Conservation (phyloP, 1,140 invertebrate species). For the Melipona quadrifasciata region DNA sequence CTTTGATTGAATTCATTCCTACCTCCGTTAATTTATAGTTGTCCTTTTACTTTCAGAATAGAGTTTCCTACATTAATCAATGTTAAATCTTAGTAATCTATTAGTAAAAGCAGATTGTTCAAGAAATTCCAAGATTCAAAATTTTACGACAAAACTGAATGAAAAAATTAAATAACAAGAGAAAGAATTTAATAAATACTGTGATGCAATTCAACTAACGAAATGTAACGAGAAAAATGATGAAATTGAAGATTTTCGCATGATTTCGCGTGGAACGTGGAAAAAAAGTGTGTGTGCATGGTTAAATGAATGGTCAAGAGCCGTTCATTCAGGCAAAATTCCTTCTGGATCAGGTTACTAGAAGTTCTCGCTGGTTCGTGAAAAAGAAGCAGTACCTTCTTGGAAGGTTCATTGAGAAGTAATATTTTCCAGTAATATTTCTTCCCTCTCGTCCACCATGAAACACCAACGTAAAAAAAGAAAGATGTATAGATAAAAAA, state of each 20-base stretch:
- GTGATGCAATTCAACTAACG: too few species aligned
- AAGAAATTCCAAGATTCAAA: too few species aligned
- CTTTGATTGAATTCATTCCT: background rate
- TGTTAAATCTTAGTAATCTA: too few species aligned
- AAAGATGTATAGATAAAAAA: background rate
- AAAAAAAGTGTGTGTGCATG: background rate
- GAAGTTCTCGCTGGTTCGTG: background rate
- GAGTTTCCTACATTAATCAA: background rate
- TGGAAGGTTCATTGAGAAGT: constrained; percentile 35
- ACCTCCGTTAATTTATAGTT: too few species aligned
- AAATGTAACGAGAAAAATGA: too few species aligned
- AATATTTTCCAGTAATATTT: background rate
- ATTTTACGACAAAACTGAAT: too few species aligned
- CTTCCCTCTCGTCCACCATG: background rate
- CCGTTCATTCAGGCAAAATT: background rate
- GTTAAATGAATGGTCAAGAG: background rate
- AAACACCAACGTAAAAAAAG: background rate
- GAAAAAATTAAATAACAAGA: too few species aligned
- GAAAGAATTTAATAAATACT: too few species aligned
- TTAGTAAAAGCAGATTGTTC: too few species aligned
- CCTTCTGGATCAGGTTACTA: background rate
- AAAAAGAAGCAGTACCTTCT: background rate
- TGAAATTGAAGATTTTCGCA: too few species aligned
- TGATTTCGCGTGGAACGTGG: background rate
- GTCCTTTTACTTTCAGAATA: background rate